These are phyloP conservation scores for Thalassaphorura encarpata DNA, from an alignment of 1,140 invertebrate species.

Conservation along the genomic window DNA sequence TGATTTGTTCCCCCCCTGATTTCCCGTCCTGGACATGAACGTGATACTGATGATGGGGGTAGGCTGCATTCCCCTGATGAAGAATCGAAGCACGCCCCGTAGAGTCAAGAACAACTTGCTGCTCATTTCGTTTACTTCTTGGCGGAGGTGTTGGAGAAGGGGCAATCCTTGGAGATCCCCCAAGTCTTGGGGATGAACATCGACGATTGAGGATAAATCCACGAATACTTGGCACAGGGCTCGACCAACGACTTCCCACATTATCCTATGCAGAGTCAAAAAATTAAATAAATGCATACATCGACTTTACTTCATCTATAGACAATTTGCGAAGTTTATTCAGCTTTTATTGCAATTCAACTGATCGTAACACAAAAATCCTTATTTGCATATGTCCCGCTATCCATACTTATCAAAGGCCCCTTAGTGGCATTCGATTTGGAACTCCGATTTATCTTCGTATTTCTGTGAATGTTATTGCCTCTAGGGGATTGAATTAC, in stretches of 20 bases:
- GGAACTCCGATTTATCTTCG: not conserved
- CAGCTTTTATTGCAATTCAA: too few species aligned
- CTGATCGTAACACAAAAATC: too few species aligned
- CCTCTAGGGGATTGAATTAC: too few species aligned
- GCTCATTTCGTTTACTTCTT: slow-evolving; percentile 21
- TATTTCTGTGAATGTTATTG: not conserved
- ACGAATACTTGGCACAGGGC: slow-evolving; percentile 29
- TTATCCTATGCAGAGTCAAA: slow-evolving; percentile 20
- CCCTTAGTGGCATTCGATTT: too few species aligned
- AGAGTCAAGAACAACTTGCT: slow-evolving; percentile 13
- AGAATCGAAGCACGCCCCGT: slow-evolving; percentile 2
- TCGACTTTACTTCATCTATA: too few species aligned
- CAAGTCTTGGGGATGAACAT: slow-evolving; percentile 30
- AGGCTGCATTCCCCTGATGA: not conserved
- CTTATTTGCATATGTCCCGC: too few species aligned
- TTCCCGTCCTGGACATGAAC: not conserved
- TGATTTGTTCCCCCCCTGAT: slow-evolving; percentile 8
- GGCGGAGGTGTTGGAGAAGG: slow-evolving; percentile 29
- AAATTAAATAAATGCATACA: not conserved
- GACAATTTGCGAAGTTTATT: too few species aligned
- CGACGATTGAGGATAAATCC: slow-evolving; percentile 28
- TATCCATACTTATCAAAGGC: too few species aligned
- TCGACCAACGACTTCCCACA: slow-evolving; percentile 31
- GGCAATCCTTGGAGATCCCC: slow-evolving; percentile 28
- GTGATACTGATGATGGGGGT: not conserved